Conservation (phyloP, 64 coral and sea anemone species). For the Acropora tenuis region DNA sequence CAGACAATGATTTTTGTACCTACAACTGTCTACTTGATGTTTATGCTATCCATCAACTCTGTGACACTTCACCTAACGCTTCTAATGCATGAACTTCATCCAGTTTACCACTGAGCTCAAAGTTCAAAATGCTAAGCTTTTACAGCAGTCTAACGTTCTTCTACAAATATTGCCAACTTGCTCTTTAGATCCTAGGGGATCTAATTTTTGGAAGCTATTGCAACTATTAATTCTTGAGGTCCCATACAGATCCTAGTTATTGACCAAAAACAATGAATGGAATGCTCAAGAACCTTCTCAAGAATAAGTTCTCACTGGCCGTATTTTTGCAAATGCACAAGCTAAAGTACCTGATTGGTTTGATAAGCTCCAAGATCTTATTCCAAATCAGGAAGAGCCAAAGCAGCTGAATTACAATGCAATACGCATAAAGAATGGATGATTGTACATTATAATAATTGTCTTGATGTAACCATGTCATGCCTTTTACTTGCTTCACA, state of each 20-base stretch:
- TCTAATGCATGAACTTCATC: slow-evolving; percentile 22
- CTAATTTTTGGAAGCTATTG: neutral
- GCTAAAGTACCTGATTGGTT: no score
- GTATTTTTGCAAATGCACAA: no score
- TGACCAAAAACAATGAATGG: no score
- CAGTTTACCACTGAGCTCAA: slow-evolving; percentile 36
- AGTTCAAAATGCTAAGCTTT: slow-evolving; percentile 18
- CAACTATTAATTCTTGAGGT: no score
- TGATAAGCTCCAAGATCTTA: no score
- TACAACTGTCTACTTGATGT: slow-evolving; percentile 44
- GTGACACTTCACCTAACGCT: neutral
- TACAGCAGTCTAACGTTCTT: neutral
- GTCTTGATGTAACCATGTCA: slow-evolving; percentile 30
- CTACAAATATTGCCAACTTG: slow-evolving; percentile 27
- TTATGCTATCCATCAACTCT: slow-evolving; percentile 33
- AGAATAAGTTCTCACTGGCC: no score
- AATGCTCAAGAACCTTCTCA: no score
- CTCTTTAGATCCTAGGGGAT: slow-evolving; percentile 23
- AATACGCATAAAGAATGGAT: slow-evolving; percentile 20
- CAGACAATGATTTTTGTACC: neutral
- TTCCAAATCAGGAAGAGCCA: no score
- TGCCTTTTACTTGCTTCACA: slow-evolving; percentile 5
- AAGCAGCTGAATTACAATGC: neutral
- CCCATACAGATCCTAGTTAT: no score
- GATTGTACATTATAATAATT: slow-evolving; percentile 42